A percentile compares a stretch with the other conserved stretches of the same genome.
These are phyloP conservation scores for Miltochrista miniata DNA, from an alignment of 2,888 invertebrate species.

Conservation along the genomic window DNA sequence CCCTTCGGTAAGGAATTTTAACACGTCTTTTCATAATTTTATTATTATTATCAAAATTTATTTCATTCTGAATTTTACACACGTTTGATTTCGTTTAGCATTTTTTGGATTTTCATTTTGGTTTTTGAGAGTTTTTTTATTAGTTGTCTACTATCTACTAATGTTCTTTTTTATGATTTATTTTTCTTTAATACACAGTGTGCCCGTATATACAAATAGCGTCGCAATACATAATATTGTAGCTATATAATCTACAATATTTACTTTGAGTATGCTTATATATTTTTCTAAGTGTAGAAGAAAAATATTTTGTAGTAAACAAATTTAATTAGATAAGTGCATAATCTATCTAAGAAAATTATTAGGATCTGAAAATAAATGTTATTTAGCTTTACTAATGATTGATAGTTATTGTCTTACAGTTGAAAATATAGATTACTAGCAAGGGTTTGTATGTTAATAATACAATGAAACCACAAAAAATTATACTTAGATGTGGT, in stretches of 20 bases:
- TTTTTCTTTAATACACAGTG: conserved; percentile 69
- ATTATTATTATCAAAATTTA: conserved; percentile 61
- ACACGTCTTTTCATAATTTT: conserved; percentile 79
- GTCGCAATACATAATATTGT: conserved; percentile 67
- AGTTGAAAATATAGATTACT: conserved; percentile 23
- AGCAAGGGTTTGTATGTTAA: conserved; percentile 22
- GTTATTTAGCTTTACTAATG: conserved; percentile 30
- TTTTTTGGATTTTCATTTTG: conserved; percentile 56
- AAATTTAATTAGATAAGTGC: conserved; percentile 65
- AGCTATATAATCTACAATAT: conserved; percentile 71
- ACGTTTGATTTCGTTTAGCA: conserved; percentile 63
- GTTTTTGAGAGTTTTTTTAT: conserved; percentile 66
- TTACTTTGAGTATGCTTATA: conserved; percentile 78
- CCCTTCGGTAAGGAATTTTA: conserved; percentile 85
- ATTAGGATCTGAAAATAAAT: conserved; percentile 28
- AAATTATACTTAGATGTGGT: conserved; percentile 22
- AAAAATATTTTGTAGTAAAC: conserved; percentile 63
- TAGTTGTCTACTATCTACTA: conserved; percentile 58
- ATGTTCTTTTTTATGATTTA: conserved; percentile 49
- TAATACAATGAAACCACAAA: conserved; percentile 17
- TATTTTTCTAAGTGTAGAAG: conserved; percentile 70
- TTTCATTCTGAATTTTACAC: conserved; percentile 66
- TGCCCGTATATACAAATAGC: conserved; percentile 76
- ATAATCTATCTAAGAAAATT: conserved; percentile 47
- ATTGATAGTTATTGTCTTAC: conserved; percentile 22